Base-by-base conservation (phyloP, 1,140 invertebrate species). In the Meloidogyne hapla region DNA sequence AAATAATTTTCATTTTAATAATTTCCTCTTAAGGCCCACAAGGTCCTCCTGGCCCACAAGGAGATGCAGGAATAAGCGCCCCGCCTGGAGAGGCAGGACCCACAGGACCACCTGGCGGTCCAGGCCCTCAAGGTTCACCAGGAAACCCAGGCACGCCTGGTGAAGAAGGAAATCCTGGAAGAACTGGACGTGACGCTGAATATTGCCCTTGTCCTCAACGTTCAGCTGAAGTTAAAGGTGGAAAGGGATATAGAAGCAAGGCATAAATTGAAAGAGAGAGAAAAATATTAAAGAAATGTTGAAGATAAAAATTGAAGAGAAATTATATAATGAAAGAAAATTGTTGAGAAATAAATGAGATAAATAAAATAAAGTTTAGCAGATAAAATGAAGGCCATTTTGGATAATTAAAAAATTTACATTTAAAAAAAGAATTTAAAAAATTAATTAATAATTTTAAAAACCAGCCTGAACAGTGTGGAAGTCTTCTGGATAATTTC, bases 401-500 rank as follows among this genome's bases (percentile, higher is more conserved):
- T n/a, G n/a, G n/a, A n/a, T n/a, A n/a, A n/a, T n/a, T n/a, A n/a
- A n/a, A n/a, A n/a, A n/a, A n/a, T n/a, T n/a, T 42, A 42, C 13
- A 8, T 42, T 42, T 42, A 42, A 42, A 42, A 42, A 42, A 45
- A 15, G 18, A 12, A 12, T 12, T 10, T 42, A 42, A 42, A 42
- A 42, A 5, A 42, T 5, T 42, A 42, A 42, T 42, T 42, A 42
- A 42, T 42, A 12, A 42, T 12, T 42, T 48, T 5, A 48, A 48
- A 48, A 5, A 48, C 6, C 15, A 10, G 56, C 77, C 76, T 87
- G 72, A 13, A 78, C 75, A 38, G 75, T 83, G 28, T 73, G 64
- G 66, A 81, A 86, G 64, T 86, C 84, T 25, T 86, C 74, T 25
- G 84, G 84, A 68, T 86, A 86, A 56, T 80, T 72, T 38, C 80